Evolutionary conservation across 2,113 vertebrate species (phyloP), one percentile per base, ranked within the genome.

Genomic region (Phyllopteryx taeniolatus): DNA sequence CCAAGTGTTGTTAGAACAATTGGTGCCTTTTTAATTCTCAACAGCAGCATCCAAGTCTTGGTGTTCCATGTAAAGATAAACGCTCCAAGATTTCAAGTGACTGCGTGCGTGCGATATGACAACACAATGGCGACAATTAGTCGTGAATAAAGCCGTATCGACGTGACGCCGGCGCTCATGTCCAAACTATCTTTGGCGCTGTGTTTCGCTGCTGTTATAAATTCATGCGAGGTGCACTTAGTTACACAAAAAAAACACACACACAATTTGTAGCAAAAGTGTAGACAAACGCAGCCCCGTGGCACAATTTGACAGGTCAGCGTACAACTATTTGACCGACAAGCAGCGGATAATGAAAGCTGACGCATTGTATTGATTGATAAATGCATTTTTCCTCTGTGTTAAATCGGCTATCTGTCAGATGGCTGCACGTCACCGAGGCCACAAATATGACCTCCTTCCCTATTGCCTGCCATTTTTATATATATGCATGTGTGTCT

Each of bases 321-420:
- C 80, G 82, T 77, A 76, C 86, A 85, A 77, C 78, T 80, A 42
- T 90, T 76, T 90, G 90, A 90, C 90, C 89, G 85, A 88, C 83
- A 86, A 89, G 82, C 74, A 76, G 85, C 81, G 83, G 46, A 85
- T 71, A 73, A 78, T 81, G 77, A 85, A 78, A 78, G 43, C 83
- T 79, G 77, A 82, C 79, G 85, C 82, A 85, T 83, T 73, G 70
- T 89, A 91, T 92, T 88, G 92, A 93, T 82, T 89, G 82, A 87
- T 90, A 87, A 90, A 90, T 92, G 90, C 87, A 83, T 89, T 89
- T 89, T 85, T 73, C 78, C 87, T 84, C 82, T 81, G 82, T 83
- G 88, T 85, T 67, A 81, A 81, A 91, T 91, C 83, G 89, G 92
- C 86, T 86, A 91, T 84, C 90, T 93, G 92, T 92, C 91, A 91